phyloP scores from a whole-genome alignment of 2,113 vertebrate species.

The Caracal caracal region DNA sequence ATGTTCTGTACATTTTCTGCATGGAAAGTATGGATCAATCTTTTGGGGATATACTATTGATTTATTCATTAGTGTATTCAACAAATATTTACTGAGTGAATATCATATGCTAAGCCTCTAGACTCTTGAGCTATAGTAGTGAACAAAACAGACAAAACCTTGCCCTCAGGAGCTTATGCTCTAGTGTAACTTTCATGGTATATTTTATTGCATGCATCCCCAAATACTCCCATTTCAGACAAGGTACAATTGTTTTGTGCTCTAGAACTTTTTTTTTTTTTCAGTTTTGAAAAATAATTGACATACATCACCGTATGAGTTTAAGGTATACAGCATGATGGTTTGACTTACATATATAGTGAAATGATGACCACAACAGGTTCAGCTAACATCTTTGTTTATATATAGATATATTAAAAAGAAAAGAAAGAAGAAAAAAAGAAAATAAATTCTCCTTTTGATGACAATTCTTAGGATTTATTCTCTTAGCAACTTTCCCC shows the following conservation, averaged over 20 bases:
- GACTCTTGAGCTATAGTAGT: not conserved
- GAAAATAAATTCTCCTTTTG: not conserved
- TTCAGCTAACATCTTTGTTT: not conserved
- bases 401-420: not conserved
- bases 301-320: not conserved
- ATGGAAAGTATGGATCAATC: not conserved
- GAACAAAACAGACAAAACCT: not conserved
- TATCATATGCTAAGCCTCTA: not conserved
- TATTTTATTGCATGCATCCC: not conserved
- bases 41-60: not conserved
- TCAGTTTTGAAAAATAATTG: not conserved
- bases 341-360: not conserved
- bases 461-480: not conserved
- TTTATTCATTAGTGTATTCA: constrained; percentile 5
- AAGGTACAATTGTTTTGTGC: not conserved
- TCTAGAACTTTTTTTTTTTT: not conserved
- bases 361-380: not conserved
- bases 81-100: not conserved
- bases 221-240: not conserved
- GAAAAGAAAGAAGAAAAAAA: not conserved
- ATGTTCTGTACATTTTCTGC: not conserved
- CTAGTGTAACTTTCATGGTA: not conserved
- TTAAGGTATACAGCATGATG: not conserved
- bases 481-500: not conserved
- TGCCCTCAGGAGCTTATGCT: not conserved